Conservation (phyloP, 2,888 invertebrate species). For the Perizoma flavofasciatum region DNA sequence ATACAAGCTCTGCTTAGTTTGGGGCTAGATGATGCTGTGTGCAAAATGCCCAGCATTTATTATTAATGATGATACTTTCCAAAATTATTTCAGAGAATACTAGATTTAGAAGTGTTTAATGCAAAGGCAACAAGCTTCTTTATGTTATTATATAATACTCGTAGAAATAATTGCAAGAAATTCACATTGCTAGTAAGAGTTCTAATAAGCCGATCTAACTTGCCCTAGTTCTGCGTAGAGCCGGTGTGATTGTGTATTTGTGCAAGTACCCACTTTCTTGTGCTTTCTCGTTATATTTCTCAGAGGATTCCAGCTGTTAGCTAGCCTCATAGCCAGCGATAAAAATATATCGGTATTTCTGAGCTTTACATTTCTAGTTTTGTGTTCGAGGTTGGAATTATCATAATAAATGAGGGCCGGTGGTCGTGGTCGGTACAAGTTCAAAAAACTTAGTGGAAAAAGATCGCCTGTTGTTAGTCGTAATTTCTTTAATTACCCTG, state of each 20-base stretch:
- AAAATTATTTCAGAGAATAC: too few species aligned
- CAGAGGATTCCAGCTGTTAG: constrained; percentile 23
- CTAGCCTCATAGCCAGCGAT: constrained; percentile 5
- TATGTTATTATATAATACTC: too few species aligned
- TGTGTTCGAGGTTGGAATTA: constrained; percentile 4
- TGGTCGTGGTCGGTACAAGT: neutral
- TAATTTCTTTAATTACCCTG: too few species aligned
- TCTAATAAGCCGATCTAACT: neutral
- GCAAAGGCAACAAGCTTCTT: too few species aligned
- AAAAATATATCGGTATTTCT: constrained; percentile 21
- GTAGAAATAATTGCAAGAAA: neutral
- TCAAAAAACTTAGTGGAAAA: too few species aligned
- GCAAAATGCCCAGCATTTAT: too few species aligned
- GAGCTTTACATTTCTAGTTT: constrained; percentile 15
- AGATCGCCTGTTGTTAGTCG: too few species aligned
- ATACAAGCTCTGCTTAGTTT: too few species aligned
- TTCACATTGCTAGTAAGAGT: neutral
- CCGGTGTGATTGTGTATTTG: constrained; percentile 19
- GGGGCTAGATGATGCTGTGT: too few species aligned
- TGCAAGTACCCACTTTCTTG: constrained; percentile 15
- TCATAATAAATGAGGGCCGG: constrained; percentile 9
- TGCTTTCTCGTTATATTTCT: constrained; percentile 21
- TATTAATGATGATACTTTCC: too few species aligned
- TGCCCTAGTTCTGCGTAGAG: constrained; percentile 5
- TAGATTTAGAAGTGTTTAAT: too few species aligned